Percentiles rank a stretch among this genome's conserved stretches.
Evolutionary conservation across 2,113 vertebrate genomes (phyloP).

Genomic region (Gymnarchus niloticus): DNA sequence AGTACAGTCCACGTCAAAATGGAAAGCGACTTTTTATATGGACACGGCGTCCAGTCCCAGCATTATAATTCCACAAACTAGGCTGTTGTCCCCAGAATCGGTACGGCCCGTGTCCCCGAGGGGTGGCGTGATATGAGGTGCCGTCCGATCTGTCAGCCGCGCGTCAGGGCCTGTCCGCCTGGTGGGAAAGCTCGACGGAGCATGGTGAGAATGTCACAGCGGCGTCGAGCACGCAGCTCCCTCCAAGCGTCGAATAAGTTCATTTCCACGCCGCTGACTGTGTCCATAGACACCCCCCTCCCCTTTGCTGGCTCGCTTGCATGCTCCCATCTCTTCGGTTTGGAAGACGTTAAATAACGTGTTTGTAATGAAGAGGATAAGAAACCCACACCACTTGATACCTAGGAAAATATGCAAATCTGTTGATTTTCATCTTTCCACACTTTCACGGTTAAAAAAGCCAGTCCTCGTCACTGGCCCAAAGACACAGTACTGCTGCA

Average conservation of each 20-base stretch:
- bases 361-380: neutral
- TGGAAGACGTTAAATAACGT: neutral
- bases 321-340: neutral
- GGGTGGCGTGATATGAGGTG: neutral
- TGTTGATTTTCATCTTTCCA: too few species aligned
- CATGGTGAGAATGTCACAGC: neutral
- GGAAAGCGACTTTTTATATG: neutral
- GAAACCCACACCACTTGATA: too few species aligned
- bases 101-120: neutral
- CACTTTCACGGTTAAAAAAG: too few species aligned
- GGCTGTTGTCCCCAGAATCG: neutral
- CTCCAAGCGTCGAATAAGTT: neutral
- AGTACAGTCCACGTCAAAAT: neutral
- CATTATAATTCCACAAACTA: slow-evolving; percentile 1
- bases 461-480: too few species aligned
- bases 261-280: neutral
- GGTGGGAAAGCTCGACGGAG: neutral
- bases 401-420: too few species aligned
- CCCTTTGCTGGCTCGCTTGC: neutral
- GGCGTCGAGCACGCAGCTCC: neutral
- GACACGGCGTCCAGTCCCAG: neutral
- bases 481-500: too few species aligned
- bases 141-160: neutral
- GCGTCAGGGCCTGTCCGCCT: neutral
- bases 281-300: neutral